phyloP scores from a whole-genome alignment of 1,140 invertebrate species.

The Atta colombica region DNA sequence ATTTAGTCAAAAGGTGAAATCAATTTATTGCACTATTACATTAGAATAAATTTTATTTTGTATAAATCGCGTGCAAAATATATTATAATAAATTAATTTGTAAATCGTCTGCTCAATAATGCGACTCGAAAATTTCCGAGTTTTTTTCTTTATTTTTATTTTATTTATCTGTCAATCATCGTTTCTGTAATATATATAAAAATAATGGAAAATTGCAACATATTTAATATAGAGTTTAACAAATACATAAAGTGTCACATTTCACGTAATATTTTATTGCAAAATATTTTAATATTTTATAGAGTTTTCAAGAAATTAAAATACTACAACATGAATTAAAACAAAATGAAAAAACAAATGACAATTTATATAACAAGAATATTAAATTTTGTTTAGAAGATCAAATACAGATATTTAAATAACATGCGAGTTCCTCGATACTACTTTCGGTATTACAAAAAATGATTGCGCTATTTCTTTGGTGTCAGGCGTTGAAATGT shows the following conservation, averaged over 20 bases:
- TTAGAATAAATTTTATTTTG: conserved; percentile 7
- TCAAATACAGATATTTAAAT: neutral
- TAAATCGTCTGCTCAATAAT: neutral
- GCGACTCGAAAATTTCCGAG: neutral
- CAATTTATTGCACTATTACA: conserved; percentile 40
- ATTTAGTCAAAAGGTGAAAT: conserved; percentile 11
- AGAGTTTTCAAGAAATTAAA: neutral
- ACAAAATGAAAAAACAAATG: neutral
- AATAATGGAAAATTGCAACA: neutral
- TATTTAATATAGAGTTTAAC: neutral
- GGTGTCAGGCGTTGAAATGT: neutral
- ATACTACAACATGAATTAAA: neutral
- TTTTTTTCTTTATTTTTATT: neutral
- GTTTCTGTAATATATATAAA: neutral
- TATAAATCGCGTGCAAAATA: neutral
- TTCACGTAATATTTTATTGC: neutral
- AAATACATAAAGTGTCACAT: neutral
- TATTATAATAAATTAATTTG: conserved; percentile 1
- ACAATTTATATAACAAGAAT: neutral
- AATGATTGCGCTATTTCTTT: neutral
- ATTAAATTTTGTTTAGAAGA: neutral
- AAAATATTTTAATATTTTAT: neutral
- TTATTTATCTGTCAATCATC: neutral
- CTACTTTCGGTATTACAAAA: conserved; percentile 13
- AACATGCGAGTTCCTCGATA: neutral